These are phyloP conservation scores for Calameuta idolon DNA, from an alignment of 2,888 invertebrate species.

Conservation along the genomic window DNA sequence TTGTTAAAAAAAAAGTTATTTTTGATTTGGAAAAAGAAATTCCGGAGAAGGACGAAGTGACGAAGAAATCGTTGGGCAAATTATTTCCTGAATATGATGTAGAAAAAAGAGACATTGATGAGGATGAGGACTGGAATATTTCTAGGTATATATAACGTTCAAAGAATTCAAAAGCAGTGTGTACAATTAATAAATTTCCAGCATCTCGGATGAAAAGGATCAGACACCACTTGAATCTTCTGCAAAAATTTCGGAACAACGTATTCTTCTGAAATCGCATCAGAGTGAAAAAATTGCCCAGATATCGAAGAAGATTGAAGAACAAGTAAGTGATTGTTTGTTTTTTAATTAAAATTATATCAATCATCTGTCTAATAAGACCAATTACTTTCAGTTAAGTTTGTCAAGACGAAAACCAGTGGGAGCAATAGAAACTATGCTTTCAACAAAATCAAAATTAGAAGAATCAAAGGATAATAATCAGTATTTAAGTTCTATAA, in stretches of 20 bases:
- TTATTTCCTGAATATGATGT: constrained; percentile 24
- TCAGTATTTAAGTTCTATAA: constrained; percentile 26
- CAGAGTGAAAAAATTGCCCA: constrained; percentile 72
- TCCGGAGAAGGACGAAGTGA: constrained; percentile 20
- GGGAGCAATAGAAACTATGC: constrained; percentile 61
- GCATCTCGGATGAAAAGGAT: constrained; percentile 68
- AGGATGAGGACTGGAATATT: constrained; percentile 70
- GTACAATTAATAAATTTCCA: constrained; percentile 43
- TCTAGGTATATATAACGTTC: constrained; percentile 65
- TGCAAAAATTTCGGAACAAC: constrained; percentile 37
- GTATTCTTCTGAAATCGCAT: constrained; percentile 67
- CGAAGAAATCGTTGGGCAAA: constrained; percentile 27
- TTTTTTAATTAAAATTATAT: constrained; percentile 3
- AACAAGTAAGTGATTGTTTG: constrained; percentile 64
- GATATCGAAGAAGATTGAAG: constrained; percentile 71
- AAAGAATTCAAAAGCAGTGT: background rate
- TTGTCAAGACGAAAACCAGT: constrained; percentile 54
- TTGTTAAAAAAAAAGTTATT: constrained; percentile 75
- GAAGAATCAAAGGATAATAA: constrained; percentile 19
- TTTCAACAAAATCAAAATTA: constrained; percentile 36
- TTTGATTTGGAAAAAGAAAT: constrained; percentile 71
- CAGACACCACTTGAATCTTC: constrained; percentile 35
- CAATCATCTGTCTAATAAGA: background rate
- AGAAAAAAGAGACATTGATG: constrained; percentile 62
- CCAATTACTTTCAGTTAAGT: constrained; percentile 41